A percentile compares a stretch with the other conserved stretches of the same genome.
phyloP scores from a whole-genome alignment of 2,797 vertebrate species.

The Rhinogobio ventralis region DNA sequence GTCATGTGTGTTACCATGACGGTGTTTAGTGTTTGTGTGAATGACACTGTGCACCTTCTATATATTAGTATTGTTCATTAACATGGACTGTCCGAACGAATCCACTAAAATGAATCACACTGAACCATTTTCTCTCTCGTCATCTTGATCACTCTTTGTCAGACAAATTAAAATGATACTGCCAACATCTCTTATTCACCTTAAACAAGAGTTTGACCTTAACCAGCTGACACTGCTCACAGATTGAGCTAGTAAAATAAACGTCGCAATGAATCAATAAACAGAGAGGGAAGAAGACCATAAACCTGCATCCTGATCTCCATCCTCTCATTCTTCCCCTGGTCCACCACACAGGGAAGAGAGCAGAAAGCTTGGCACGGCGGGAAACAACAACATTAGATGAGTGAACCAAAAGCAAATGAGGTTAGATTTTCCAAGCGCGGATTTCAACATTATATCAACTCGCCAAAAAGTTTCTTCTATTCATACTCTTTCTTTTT shows the following conservation, averaged over 20 bases:
- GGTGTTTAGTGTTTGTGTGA: too few species aligned
- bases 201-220: conserved; percentile 25
- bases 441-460: conserved; percentile 48
- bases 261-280: conserved; percentile 18
- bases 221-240: conserved; percentile 21
- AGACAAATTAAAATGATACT: not conserved
- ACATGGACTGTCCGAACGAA: not conserved
- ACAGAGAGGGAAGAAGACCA: conserved; percentile 15
- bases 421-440: conserved; percentile 71
- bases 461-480: conserved; percentile 35
- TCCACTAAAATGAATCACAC: not conserved
- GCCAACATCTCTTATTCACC: not conserved
- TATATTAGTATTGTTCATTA: not conserved
- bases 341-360: conserved; percentile 61
- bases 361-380: conserved; percentile 50
- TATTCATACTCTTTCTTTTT: conserved; percentile 24
- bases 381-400: conserved; percentile 53
- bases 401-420: conserved; percentile 58
- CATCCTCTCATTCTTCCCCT: conserved; percentile 72
- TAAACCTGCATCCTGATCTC: conserved; percentile 69
- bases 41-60: too few species aligned
- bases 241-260: conserved; percentile 41
- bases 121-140: not conserved
- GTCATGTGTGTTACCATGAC: too few species aligned
- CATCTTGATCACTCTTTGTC: not conserved